phyloP scores from a whole-genome alignment of 2,888 invertebrate species.

The Dryobotodes eremita region DNA sequence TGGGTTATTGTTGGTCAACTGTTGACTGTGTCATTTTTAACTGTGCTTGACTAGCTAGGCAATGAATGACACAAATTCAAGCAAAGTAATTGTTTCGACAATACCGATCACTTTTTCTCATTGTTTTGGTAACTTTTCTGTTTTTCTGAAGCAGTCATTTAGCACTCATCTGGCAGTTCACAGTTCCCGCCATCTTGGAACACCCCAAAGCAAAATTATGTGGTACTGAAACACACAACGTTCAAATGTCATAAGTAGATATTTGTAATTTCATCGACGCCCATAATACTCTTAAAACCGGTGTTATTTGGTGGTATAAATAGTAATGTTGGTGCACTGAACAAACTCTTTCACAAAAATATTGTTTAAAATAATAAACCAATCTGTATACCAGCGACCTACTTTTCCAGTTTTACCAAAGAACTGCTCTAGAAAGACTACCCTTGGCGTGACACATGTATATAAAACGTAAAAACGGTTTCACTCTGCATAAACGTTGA shows the following conservation, averaged over 20 bases:
- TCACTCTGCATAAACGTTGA: conserved; percentile 25
- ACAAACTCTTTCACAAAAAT: neutral
- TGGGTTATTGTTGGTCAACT: conserved; percentile 39
- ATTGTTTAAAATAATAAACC: conserved; percentile 19
- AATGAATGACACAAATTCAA: conserved; percentile 11
- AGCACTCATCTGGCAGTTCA: neutral
- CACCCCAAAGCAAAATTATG: neutral
- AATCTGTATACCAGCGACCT: conserved; percentile 38
- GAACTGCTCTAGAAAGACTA: conserved; percentile 52
- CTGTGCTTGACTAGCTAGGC: neutral
- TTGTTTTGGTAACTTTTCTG: neutral
- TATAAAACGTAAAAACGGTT: conserved; percentile 49
- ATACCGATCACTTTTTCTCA: neutral
- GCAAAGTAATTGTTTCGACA: neutral
- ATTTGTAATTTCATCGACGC: neutral
- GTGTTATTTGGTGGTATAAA: neutral
- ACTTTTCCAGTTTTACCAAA: conserved; percentile 45
- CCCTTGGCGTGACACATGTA: conserved; percentile 65
- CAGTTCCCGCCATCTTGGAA: neutral
- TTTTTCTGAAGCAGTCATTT: neutral
- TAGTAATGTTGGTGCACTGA: neutral
- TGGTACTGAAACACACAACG: neutral
- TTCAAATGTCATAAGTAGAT: neutral
- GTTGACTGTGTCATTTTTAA: conserved; percentile 28
- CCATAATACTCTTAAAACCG: neutral